phyloP scores from a whole-genome alignment of 2,888 invertebrate species.

The Matsumyia berberina region DNA sequence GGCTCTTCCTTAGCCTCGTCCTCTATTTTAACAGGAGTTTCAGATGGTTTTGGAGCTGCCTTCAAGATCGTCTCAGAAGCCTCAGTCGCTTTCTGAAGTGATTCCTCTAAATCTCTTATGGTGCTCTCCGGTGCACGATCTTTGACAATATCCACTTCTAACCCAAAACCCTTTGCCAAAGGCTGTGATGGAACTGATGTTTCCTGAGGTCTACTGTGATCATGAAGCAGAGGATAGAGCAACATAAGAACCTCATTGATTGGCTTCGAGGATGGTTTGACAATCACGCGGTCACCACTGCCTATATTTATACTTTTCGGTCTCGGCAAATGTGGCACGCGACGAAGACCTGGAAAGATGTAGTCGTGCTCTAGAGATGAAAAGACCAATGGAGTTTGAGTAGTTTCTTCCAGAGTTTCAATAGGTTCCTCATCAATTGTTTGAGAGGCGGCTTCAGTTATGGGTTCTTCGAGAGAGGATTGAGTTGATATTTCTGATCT shows the following conservation, averaged over 20 bases:
- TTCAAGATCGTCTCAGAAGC: conserved; percentile 42
- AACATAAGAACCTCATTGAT: conserved; percentile 69
- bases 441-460: conserved; percentile 45
- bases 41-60: neutral
- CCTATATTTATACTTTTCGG: conserved; percentile 61
- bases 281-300: conserved; percentile 53
- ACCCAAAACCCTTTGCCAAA: conserved; percentile 26
- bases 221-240: conserved; percentile 56
- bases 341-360: conserved; percentile 64
- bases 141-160: conserved; percentile 40
- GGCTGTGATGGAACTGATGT: neutral
- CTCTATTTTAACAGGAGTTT: neutral
- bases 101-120: conserved; percentile 49
- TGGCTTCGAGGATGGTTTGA: conserved; percentile 64
- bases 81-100: conserved; percentile 38
- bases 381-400: conserved; percentile 65
- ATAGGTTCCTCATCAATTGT: conserved; percentile 59
- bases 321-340: conserved; percentile 60
- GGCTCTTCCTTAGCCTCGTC: neutral
- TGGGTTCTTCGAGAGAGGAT: conserved; percentile 11
- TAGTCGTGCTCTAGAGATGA: conserved; percentile 69
- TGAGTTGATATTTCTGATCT: conserved; percentile 42
- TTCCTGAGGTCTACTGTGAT: conserved; percentile 24
- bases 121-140: neutral
- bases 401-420: conserved; percentile 43